Conservation (phyloP, 1,140 invertebrate genomes). For the Laupala kohalensis region DNA sequence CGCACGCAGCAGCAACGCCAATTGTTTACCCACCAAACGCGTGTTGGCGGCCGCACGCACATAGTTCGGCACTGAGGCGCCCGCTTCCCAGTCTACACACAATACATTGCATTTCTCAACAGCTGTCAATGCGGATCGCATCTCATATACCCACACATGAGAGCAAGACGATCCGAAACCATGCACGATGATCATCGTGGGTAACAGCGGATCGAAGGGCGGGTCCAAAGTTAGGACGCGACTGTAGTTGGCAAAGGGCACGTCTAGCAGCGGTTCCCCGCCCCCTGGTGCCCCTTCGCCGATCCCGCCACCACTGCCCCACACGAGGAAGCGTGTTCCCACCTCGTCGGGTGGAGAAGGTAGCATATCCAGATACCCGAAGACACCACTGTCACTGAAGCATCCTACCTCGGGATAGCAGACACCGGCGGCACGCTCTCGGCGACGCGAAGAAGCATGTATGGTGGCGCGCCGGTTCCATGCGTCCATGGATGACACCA, state of each 20-base stretch:
- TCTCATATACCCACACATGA: conserved; percentile 84
- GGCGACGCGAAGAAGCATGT: not conserved
- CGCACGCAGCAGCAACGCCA: conserved; percentile 53
- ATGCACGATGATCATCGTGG: conserved; percentile 83
- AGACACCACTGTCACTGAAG: conserved; percentile 81
- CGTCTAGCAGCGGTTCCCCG: conserved; percentile 40
- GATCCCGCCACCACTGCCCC: conserved; percentile 41
- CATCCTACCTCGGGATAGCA: conserved; percentile 90
- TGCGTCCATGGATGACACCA: conserved; percentile 39
- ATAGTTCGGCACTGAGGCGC: conserved; percentile 83
- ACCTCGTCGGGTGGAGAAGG: conserved; percentile 80
- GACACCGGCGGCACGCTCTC: conserved; percentile 41
- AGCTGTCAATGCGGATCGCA: conserved; percentile 76
- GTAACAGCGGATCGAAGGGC: conserved; percentile 43
- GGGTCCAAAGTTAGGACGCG: conserved; percentile 44
- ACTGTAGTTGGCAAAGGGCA: conserved; percentile 52
- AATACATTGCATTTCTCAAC: conserved; percentile 80
- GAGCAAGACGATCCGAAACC: conserved; percentile 85
- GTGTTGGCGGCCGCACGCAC: conserved; percentile 87
- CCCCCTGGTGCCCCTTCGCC: conserved; percentile 35
- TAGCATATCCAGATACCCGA: conserved; percentile 79
- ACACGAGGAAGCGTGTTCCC: conserved; percentile 47
- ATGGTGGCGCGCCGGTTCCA: conserved; percentile 28
- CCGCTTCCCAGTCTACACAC: conserved; percentile 88
- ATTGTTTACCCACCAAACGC: conserved; percentile 76